Base-by-base conservation (phyloP, 1,140 invertebrate genomes). In the Euura saliciscinereae region DNA sequence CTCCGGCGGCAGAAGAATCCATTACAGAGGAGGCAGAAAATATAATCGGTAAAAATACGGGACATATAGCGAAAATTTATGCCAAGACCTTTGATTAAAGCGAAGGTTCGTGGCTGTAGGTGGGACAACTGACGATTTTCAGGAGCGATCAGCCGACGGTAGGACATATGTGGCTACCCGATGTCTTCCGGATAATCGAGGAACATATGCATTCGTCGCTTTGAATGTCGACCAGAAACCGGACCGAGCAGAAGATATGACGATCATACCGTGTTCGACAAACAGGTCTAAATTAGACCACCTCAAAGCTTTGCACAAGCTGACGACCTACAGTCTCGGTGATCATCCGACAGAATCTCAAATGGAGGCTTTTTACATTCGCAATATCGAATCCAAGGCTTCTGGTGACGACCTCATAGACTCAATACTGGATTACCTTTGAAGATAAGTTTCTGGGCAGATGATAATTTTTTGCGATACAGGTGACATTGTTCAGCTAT, bases 141-240 rank as follows among this genome's bases (percentile, higher is more conserved):
- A 72, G 71, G 66, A 77, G 59, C 71, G 68, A 77, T 72, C 73
- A 65, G 46, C 76, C 68, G 79, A 82, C 71, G 86, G 83, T 59
- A 78, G 85, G 69, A 86, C 85, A 2, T 87, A 86, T 77, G 74
- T 86, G 42, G 86, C 86, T 13, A 85, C 85, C 13, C 76, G 82
- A 70, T 78, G 79, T 44, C 77, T 87, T 65, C 84, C 84, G 0
- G 76, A 83, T 44, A 81, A 84, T 72, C 78, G 81, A 75, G 86
- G 85, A 66, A 83, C 84, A 8, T 87, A 86, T 75, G 86, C 83
- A 2, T 87, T 86, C 71, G 75, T 85, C 6, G 82, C 82, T 43
- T 72, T 85, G 28, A 85, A 84, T 76, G 81, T 86, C 64, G 79
- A 78, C 69, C 78, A 84, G 69, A 83, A 85, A 77, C 69, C 84